Evolutionary conservation across 2,888 invertebrate species (phyloP), one percentile per base, ranked within the genome.

Genomic region (Ernsta delagoae): DNA sequence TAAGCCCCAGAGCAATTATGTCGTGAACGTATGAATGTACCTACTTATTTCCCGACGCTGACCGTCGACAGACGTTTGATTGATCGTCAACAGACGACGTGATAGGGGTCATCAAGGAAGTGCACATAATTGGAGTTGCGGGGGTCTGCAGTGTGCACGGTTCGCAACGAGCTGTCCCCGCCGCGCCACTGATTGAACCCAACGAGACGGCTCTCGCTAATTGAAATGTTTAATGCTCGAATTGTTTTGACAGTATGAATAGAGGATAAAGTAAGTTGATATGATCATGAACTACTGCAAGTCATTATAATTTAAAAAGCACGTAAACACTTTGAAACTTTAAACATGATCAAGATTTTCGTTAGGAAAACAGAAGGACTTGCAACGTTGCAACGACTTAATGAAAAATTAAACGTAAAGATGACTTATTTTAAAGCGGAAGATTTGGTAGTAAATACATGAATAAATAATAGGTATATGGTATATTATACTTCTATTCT

Each of bases 21-120:
- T 75, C 79, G 79, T 78, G 80, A 81, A 81, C 82, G 81, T 75
- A 56, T 78, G 80, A 81, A 81, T 82, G 81, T 75, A 66, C 59
- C 80, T 75, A 66, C 59, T 39, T 9, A 9, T 36, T 36, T 41
- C 4, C 48, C 48, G 41, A 31, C 53, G 34, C 34, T 36, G 59
- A 24, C 24, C 24, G 24, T 24, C 24, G 62, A 31, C 24, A 12
- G 43, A 43, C 63, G 53, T 63, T 50, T 61, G 71, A 67, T 57
- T 71, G 65, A 64, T 62, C 66, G 48, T 62, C 62, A 71, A 48
- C 65, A 60, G 66, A 50, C 66, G 70, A 66, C 59, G 41, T 59
- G 65, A 65, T 59, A 65, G 36, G 59, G 66, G 60, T 60, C 60
- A 60, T 31, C 66, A 59, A 60, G 60, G 60, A 66, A 60, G 60